phyloP scores from a whole-genome alignment of 2,113 vertebrate genomes.

The Amazona guildingii region DNA sequence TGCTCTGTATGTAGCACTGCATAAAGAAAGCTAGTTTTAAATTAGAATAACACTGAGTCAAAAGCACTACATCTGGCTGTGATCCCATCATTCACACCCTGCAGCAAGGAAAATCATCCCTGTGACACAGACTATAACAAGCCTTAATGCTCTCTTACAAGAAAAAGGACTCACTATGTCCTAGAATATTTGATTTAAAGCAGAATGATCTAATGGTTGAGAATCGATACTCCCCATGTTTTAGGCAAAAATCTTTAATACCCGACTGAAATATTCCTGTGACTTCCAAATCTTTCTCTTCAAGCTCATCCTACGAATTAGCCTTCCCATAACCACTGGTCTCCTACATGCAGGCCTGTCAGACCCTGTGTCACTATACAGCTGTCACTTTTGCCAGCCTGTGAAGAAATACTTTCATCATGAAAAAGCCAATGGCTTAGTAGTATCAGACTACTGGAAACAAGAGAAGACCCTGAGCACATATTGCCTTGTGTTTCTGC shows the following conservation, averaged over 20 bases:
- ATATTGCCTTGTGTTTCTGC: neutral
- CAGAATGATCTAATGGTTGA: neutral
- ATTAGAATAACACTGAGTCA: neutral
- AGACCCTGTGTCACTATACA: neutral
- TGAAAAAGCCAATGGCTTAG: neutral
- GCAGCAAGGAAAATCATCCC: neutral
- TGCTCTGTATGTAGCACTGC: neutral
- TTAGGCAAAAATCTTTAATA: neutral
- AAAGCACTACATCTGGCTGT: neutral
- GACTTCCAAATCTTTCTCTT: neutral
- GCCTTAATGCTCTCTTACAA: neutral
- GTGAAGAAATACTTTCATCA: neutral
- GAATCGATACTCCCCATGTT: neutral
- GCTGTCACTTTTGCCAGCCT: neutral
- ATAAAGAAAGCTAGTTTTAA: neutral
- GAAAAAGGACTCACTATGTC: neutral
- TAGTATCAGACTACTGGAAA: neutral
- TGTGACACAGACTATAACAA: neutral
- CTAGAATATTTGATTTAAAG: neutral
- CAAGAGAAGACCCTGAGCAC: neutral
- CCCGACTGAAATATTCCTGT: neutral
- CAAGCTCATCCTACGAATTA: neutral
- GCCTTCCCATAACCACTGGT: fast-evolving
- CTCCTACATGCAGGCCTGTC: neutral
- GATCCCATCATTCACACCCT: neutral